Evolutionary conservation across 2,888 invertebrate genomes (phyloP).

Genomic region (Drosophila diplacantha): DNA sequence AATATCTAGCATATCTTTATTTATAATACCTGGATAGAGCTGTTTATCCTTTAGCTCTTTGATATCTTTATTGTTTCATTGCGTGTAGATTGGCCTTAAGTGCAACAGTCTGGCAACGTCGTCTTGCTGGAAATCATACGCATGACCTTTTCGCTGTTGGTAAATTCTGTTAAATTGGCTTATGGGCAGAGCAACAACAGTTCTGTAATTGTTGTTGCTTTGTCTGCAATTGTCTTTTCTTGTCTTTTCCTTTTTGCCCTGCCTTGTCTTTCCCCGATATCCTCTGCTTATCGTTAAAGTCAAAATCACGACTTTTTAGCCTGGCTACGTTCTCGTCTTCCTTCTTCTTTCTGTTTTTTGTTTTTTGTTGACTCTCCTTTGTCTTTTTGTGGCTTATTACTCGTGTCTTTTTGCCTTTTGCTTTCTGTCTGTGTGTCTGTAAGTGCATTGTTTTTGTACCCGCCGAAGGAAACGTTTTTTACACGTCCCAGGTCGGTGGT

Average conservation of each 20-base stretch:
- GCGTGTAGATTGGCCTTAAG: background rate
- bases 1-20: background rate
- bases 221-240: slow-evolving; percentile 25
- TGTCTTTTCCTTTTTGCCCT: slow-evolving; percentile 5
- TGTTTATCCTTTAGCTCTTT: background rate
- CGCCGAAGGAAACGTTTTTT: slow-evolving; percentile 10
- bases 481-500: slow-evolving; percentile 11
- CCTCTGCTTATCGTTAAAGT: slow-evolving; percentile 63
- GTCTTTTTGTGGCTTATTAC: slow-evolving; percentile 35
- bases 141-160: slow-evolving; percentile 38
- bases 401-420: slow-evolving; percentile 12
- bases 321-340: slow-evolving; percentile 42
- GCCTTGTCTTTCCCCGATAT: slow-evolving; percentile 27
- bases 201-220: slow-evolving; percentile 29
- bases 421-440: slow-evolving; percentile 8
- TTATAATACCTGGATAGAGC: background rate
- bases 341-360: slow-evolving; percentile 11
- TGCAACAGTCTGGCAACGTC: slow-evolving; percentile 34
- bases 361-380: slow-evolving; percentile 22
- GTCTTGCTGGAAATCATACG: slow-evolving; percentile 28
- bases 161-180: slow-evolving; percentile 40
- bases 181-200: slow-evolving; percentile 15
- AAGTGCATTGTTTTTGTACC: slow-evolving; percentile 18
- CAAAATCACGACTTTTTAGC: slow-evolving; percentile 65
- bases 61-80: background rate